Conservation (phyloP, 2,797 vertebrate genomes). For the Liasis olivaceus region DNA sequence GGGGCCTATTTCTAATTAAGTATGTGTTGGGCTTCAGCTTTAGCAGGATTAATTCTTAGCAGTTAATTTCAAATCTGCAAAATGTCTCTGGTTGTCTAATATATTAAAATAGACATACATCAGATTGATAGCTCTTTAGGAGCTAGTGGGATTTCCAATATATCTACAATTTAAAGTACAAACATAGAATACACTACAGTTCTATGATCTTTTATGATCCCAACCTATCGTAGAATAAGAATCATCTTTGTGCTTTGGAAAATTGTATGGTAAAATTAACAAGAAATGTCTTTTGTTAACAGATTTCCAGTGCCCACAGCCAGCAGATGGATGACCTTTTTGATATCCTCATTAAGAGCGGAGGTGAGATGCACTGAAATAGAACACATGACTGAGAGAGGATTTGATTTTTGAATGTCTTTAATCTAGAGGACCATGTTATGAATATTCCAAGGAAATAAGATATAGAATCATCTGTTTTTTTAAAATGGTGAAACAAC, state of each 20-base stretch:
- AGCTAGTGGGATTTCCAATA: background rate
- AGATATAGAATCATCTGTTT: background rate
- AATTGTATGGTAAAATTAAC: background rate
- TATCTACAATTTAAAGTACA: background rate
- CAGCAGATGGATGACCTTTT: constrained; percentile 99
- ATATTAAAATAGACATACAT: background rate
- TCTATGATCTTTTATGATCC: background rate
- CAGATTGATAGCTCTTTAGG: background rate
- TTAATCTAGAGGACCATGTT: background rate
- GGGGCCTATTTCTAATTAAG: background rate
- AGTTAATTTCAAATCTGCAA: background rate
- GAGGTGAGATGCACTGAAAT: constrained; percentile 78
- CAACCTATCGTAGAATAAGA: background rate
- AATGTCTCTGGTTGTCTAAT: background rate
- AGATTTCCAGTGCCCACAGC: constrained; percentile 86
- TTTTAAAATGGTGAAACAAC: background rate
- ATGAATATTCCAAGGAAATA: too few species aligned
- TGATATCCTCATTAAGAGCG: constrained; percentile 95
- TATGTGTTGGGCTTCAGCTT: background rate
- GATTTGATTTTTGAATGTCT: background rate
- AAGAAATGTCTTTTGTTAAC: constrained; percentile 43
- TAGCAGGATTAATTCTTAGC: constrained; percentile 16
- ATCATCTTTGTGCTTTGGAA: background rate
- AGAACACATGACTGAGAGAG: constrained; percentile 1
- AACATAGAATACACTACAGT: background rate